These are phyloP conservation scores for Cottus gobio DNA, from an alignment of 2,113 vertebrate species.

Conservation along the genomic window DNA sequence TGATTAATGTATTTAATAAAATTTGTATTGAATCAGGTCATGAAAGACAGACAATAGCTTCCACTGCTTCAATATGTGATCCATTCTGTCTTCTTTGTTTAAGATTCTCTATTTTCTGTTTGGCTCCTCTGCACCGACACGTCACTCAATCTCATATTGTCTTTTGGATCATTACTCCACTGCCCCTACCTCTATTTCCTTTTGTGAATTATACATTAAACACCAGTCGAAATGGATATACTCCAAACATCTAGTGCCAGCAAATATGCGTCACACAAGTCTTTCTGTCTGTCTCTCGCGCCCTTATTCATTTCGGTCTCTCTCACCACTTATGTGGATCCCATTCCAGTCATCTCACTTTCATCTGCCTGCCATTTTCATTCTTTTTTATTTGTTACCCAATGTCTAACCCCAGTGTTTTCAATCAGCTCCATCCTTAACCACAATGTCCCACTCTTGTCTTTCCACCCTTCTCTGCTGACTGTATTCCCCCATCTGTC, in stretches of 20 bases:
- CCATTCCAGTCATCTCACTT: constrained; percentile 49
- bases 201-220: constrained; percentile 80
- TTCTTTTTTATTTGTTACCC: constrained; percentile 32
- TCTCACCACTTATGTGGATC: constrained; percentile 48
- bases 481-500: constrained; percentile 68
- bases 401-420: constrained; percentile 34
- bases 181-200: constrained; percentile 33
- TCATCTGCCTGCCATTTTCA: constrained; percentile 42
- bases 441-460: constrained; percentile 50
- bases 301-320: constrained; percentile 31
- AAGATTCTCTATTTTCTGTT: constrained; percentile 43
- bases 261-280: constrained; percentile 68
- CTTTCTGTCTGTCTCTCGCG: constrained; percentile 48
- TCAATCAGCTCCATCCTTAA: constrained; percentile 40
- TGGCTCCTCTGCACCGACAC: constrained; percentile 47
- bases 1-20: constrained; percentile 25
- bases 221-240: constrained; percentile 59
- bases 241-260: constrained; percentile 65
- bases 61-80: constrained; percentile 16
- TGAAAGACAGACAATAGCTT: constrained; percentile 6
- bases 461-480: constrained; percentile 43
- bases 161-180: constrained; percentile 38
- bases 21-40: constrained; percentile 17
- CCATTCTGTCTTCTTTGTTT: constrained; percentile 29
- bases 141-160: constrained; percentile 46